Evolutionary conservation across 2,113 vertebrate genomes (phyloP).

Genomic region (Chaenocephalus aceratus): DNA sequence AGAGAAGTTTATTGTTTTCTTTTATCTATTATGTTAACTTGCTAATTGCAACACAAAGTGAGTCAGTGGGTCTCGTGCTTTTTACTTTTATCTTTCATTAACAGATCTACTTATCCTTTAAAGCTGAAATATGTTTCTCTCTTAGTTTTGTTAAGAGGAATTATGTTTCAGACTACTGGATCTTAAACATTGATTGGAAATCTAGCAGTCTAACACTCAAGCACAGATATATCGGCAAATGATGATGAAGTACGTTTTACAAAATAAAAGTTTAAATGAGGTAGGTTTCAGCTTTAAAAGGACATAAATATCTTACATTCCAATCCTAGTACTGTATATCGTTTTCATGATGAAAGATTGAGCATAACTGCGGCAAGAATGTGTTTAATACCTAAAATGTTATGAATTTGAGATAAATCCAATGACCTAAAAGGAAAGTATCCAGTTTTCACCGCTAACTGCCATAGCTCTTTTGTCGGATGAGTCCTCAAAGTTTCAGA

Average conservation of each 20-base stretch:
- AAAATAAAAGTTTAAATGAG: not conserved
- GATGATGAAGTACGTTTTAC: not conserved
- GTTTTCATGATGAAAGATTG: not conserved
- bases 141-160: not conserved
- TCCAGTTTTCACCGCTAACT: not conserved
- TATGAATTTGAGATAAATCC: conserved; percentile 8
- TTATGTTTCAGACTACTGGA: not conserved
- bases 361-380: not conserved
- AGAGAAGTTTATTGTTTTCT: conserved; percentile 10
- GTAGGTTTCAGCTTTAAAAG: conserved; percentile 13
- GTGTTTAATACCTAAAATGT: not conserved
- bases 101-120: not conserved
- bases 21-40: conserved; percentile 28
- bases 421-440: not conserved
- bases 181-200: not conserved
- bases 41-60: conserved; percentile 9
- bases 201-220: not conserved
- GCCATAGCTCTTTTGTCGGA: not conserved
- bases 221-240: not conserved
- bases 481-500: not conserved
- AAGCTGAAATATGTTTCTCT: conserved; percentile 4
- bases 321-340: conserved; percentile 13
- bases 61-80: conserved; percentile 5
- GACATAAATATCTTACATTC: conserved; percentile 21
- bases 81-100: not conserved